These are phyloP conservation scores for Parauchenoglanis punctatus DNA, from an alignment of 2,797 vertebrate species.

Conservation along the genomic window DNA sequence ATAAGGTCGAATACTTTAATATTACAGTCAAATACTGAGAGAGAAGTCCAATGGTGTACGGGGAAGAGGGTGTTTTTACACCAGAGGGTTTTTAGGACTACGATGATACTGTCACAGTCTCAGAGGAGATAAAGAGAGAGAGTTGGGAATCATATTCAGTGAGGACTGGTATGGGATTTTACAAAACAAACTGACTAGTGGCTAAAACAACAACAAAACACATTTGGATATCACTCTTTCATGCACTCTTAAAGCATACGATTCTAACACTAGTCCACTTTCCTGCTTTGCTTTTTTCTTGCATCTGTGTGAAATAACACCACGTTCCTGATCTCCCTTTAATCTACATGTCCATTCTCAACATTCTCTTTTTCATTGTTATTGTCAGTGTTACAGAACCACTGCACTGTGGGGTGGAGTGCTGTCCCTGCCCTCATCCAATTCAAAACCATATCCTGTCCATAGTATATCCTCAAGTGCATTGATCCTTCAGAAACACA, in stretches of 20 bases:
- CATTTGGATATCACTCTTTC: constrained; percentile 30
- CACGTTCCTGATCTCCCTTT: constrained; percentile 16
- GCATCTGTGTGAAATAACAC: constrained; percentile 12
- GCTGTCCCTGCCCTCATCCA: neutral
- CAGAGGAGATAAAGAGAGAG: constrained; percentile 60
- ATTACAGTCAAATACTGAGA: constrained; percentile 70
- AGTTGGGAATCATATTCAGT: constrained; percentile 45
- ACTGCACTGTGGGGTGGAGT: neutral
- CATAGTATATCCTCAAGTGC: neutral
- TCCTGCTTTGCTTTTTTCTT: constrained; percentile 1
- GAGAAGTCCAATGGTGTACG: constrained; percentile 67
- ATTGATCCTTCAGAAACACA: neutral
- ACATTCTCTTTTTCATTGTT: neutral
- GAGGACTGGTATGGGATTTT: constrained; percentile 31
- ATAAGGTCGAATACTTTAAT: constrained; percentile 63
- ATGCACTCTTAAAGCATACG: constrained; percentile 24
- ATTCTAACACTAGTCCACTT: neutral
- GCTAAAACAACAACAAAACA: constrained; percentile 72
- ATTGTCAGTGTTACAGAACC: neutral
- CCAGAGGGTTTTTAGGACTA: constrained; percentile 66
- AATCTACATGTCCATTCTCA: constrained; percentile 1
- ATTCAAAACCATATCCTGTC: constrained; percentile 7
- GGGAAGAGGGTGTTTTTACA: constrained; percentile 60
- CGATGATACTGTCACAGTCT: constrained; percentile 73
- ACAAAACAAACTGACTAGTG: constrained; percentile 49